Percentiles rank a stretch among this genome's conserved stretches.
phyloP scores from a whole-genome alignment of 2,888 invertebrate species.

The Macaria notata region DNA sequence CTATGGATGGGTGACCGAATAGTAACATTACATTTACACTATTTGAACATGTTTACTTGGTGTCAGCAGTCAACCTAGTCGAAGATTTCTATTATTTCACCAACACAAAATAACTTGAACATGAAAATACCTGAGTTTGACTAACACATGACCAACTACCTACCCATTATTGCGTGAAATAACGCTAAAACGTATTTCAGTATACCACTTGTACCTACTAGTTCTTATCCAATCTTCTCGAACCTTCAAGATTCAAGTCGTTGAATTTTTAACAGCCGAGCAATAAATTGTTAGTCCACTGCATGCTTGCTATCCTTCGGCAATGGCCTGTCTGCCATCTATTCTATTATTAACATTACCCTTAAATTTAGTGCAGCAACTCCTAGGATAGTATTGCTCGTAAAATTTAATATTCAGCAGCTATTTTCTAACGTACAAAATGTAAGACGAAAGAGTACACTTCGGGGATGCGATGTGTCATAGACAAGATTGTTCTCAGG shows the following conservation, averaged over 20 bases:
- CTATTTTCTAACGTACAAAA: conserved; percentile 29
- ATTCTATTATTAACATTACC: conserved; percentile 39
- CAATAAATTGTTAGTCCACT: conserved; percentile 7
- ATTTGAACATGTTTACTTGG: too few relatives aligned
- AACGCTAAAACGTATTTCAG: too few relatives aligned
- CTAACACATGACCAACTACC: too few relatives aligned
- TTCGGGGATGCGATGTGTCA: conserved; percentile 18
- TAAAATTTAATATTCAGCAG: conserved; percentile 43
- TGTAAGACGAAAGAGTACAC: conserved; percentile 18
- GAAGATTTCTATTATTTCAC: too few relatives aligned
- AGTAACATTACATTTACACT: too few relatives aligned
- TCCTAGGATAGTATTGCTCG: conserved; percentile 28
- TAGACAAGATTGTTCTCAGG: conserved; percentile 15
- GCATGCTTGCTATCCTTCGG: conserved; percentile 10
- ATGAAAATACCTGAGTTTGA: too few relatives aligned
- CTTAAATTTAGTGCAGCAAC: conserved; percentile 36
- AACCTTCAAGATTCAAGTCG: background rate
- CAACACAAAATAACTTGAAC: too few relatives aligned
- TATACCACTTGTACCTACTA: too few relatives aligned
- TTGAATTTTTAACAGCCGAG: background rate
- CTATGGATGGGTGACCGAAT: too few relatives aligned
- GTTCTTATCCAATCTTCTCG: too few relatives aligned
- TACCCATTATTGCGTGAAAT: too few relatives aligned
- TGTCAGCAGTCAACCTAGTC: too few relatives aligned
- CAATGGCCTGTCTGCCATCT: conserved; percentile 12